A percentile compares a stretch with the other conserved stretches of the same genome.
phyloP scores from a whole-genome alignment of 2,113 vertebrate genomes.

The Balaeniceps rex region DNA sequence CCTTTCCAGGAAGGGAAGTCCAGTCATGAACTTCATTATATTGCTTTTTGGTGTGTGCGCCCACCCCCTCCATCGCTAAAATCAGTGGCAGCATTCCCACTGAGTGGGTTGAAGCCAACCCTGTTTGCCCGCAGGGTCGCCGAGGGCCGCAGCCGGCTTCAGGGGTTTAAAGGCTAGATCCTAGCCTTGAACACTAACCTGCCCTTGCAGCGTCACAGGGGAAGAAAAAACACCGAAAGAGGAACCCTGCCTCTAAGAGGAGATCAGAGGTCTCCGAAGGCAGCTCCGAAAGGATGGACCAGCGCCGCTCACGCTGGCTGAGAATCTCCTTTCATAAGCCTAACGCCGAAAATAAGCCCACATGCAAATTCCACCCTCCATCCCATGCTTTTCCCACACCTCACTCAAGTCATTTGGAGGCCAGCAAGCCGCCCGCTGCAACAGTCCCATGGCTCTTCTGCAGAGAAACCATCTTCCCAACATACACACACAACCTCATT shows the following conservation, averaged over 20 bases:
- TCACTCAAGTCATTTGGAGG: background rate
- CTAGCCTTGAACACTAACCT: background rate
- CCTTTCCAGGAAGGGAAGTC: conserved; percentile 12
- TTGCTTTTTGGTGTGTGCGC: background rate
- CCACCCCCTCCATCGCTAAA: background rate
- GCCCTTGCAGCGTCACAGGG: background rate
- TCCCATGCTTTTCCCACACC: background rate
- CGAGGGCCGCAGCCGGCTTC: background rate
- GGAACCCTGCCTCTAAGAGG: background rate
- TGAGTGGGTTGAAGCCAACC: background rate
- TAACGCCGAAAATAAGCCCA: background rate
- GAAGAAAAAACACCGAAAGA: background rate
- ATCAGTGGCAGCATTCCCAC: background rate
- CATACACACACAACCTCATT: background rate
- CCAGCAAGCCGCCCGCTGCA: background rate
- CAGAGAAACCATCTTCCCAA: background rate
- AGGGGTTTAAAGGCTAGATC: background rate
- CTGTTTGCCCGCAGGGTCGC: background rate
- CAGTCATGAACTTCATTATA: background rate
- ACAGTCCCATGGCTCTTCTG: background rate
- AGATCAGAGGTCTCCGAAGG: background rate
- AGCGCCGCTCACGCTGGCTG: rapidly evolving
- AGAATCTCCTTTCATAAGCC: background rate
- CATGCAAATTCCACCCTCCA: background rate
- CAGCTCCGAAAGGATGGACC: background rate